phyloP scores from a whole-genome alignment of 2,888 invertebrate genomes.

The Tipula helvola region DNA sequence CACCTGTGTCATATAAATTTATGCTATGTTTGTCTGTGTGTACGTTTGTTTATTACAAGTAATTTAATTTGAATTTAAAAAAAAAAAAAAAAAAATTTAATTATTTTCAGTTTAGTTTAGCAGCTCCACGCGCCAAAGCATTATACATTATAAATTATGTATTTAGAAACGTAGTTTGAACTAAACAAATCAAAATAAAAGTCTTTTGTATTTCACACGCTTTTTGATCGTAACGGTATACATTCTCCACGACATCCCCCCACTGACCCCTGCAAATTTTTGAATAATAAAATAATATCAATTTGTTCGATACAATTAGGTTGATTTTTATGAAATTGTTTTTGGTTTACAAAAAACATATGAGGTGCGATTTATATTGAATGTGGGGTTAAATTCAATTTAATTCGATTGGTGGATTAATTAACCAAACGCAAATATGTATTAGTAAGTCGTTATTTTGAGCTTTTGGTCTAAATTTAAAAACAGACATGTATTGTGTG shows the following conservation, averaged over 20 bases:
- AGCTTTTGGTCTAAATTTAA: not conserved
- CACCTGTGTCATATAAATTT: not conserved
- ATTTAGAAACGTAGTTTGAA: not conserved
- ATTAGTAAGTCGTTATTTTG: not conserved
- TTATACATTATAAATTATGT: not conserved
- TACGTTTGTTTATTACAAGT: not conserved
- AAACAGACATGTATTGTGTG: not conserved
- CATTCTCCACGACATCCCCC: constrained; percentile 44
- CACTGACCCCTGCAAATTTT: constrained; percentile 30
- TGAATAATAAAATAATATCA: constrained; percentile 25
- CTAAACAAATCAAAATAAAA: not conserved
- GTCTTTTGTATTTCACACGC: constrained; percentile 32
- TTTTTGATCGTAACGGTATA: constrained; percentile 46
- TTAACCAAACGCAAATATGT: not conserved
- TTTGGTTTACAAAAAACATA: not conserved
- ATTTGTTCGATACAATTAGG: constrained; percentile 13
- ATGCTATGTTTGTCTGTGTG: not conserved
- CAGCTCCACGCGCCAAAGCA: not conserved
- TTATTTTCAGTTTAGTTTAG: not conserved
- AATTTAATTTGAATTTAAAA: not conserved
- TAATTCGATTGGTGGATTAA: not conserved
- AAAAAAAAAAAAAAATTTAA: not conserved
- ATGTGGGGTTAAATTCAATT: not conserved
- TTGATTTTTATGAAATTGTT: not conserved
- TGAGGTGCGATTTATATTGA: not conserved